Percentiles rank a stretch among this genome's conserved stretches.
phyloP scores from a whole-genome alignment of 2,113 vertebrate species.

The Electrona antarctica region DNA sequence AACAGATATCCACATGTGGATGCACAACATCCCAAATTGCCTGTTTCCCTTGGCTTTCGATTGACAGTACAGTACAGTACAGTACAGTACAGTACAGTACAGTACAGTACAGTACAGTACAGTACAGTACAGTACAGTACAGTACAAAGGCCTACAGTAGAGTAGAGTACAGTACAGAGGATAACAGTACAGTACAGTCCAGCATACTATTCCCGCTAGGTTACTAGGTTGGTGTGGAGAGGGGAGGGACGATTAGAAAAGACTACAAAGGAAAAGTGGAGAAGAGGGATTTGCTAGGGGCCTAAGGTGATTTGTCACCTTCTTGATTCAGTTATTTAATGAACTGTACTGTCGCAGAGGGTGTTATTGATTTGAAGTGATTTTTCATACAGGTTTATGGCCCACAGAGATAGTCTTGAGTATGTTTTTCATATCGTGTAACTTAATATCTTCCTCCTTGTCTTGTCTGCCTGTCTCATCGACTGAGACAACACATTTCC shows the following conservation, averaged over 20 bases:
- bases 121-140: too few relatives aligned
- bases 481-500: conserved; percentile 33
- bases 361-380: conserved; percentile 55
- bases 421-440: conserved; percentile 28
- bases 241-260: conserved; percentile 3
- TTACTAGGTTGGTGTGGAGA: too few relatives aligned
- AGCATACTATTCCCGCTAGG: too few relatives aligned
- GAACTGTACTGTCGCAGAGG: conserved; percentile 43
- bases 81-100: too few relatives aligned
- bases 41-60: too few relatives aligned
- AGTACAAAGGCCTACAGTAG: too few relatives aligned
- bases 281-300: conserved; percentile 51
- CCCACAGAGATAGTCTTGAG: conserved; percentile 21
- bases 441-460: conserved; percentile 18
- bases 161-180: too few relatives aligned
- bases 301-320: conserved; percentile 66
- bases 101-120: too few relatives aligned
- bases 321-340: conserved; percentile 63
- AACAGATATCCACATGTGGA: too few relatives aligned
- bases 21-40: too few relatives aligned
- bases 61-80: too few relatives aligned
- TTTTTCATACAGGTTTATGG: conserved; percentile 43
- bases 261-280: conserved; percentile 30
- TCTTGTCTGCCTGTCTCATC: conserved; percentile 30
- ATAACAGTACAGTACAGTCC: too few relatives aligned